A percentile compares a stretch with the other conserved stretches of the same genome.
Evolutionary conservation across 2,113 vertebrate genomes (phyloP).

Genomic region (Tychaedon coryphoeus): DNA sequence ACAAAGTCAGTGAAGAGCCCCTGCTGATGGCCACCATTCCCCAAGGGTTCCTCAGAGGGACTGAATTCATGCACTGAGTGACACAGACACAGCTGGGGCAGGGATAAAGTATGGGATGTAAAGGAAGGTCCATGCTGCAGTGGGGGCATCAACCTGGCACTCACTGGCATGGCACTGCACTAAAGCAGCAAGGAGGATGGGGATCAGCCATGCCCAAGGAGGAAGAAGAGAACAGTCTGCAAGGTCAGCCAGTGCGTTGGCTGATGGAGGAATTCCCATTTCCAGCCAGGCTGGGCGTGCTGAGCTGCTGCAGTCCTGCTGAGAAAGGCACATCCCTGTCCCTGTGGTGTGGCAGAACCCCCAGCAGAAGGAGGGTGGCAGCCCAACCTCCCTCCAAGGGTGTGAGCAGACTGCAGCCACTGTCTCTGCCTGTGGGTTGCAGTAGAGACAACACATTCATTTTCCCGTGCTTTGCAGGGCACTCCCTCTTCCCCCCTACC

Average conservation of each 20-base stretch:
- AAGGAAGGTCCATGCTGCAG: neutral
- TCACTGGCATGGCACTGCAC: neutral
- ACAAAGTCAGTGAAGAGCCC: neutral
- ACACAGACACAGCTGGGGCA: neutral
- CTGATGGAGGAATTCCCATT: neutral
- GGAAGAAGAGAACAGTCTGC: neutral
- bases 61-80: neutral
- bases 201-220: neutral
- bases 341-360: neutral
- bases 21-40: neutral
- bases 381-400: neutral
- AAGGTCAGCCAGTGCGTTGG: neutral
- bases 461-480: neutral
- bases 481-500: conserved; percentile 48
- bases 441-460: conserved; percentile 60
- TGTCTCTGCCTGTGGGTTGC: conserved; percentile 59
- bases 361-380: neutral
- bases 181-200: neutral
- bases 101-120: neutral
- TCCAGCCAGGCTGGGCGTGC: rapidly evolving
- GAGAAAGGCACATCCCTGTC: neutral
- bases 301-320: neutral
- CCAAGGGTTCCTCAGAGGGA: neutral
- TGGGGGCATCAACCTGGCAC: too few relatives aligned
- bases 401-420: conserved; percentile 51